These are phyloP conservation scores for Acanthochromis polyacanthus DNA, from an alignment of 2,113 vertebrate genomes.

Conservation along the genomic window DNA sequence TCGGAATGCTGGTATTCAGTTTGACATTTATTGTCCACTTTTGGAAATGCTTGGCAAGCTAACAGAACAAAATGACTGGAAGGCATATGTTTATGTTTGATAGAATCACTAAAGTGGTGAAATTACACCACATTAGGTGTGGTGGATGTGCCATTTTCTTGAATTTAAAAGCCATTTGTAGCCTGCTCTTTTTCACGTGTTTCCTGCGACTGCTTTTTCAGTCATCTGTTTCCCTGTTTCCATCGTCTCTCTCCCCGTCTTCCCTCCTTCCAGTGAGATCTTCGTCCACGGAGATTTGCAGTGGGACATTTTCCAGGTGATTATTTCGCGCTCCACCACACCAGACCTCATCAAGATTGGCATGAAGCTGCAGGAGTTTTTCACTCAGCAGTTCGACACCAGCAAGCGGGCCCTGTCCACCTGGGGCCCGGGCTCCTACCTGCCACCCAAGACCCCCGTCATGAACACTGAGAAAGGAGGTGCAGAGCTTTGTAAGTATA, in stretches of 20 bases:
- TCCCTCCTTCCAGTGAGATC: slow-evolving; percentile 87
- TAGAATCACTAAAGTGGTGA: background rate
- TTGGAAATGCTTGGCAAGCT: background rate
- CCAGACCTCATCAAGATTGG: slow-evolving; percentile 99
- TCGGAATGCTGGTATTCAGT: background rate
- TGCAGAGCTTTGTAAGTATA: slow-evolving; percentile 90
- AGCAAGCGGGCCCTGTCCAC: slow-evolving; percentile 98
- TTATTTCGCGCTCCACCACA: slow-evolving; percentile 98
- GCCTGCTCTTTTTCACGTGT: background rate
- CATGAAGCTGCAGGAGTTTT: slow-evolving; percentile 99
- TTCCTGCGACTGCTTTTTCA: background rate
- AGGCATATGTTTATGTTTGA: background rate
- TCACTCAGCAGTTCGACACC: slow-evolving; percentile 99
- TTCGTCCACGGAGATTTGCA: slow-evolving; percentile 98
- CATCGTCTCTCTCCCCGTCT: background rate
- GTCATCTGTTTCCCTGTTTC: background rate
- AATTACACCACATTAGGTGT: slow-evolving; percentile 1
- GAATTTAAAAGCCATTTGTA: background rate
- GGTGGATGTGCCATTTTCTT: background rate
- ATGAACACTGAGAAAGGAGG: slow-evolving; percentile 90
- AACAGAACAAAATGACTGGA: background rate
- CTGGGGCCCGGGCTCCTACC: slow-evolving; percentile 96
- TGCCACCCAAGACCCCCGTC: slow-evolving; percentile 92
- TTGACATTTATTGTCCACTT: slow-evolving; percentile 9
- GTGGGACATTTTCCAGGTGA: slow-evolving; percentile 99